phyloP scores from a whole-genome alignment of 2,888 invertebrate genomes.

The Tetranychus piercei region DNA sequence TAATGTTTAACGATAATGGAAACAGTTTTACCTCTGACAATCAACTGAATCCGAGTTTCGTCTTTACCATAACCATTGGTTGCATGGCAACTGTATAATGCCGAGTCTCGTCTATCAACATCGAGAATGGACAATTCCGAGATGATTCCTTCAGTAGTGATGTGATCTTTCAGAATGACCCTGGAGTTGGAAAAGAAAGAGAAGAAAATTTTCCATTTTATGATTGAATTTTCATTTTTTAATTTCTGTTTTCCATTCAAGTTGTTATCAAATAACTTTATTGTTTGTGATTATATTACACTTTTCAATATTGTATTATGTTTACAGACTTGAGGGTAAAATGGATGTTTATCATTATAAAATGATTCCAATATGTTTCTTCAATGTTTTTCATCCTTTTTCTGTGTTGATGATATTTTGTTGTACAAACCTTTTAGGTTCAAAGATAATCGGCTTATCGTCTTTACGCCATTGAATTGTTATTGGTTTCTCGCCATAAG shows the following conservation, averaged over 20 bases:
- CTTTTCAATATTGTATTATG: neutral
- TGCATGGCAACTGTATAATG: constrained; percentile 42
- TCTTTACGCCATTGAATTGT: constrained; percentile 31
- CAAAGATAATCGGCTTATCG: constrained; percentile 16
- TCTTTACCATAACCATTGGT: constrained; percentile 76
- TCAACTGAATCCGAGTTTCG: constrained; percentile 69
- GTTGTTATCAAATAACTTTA: no score
- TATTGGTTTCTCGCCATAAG: constrained; percentile 33
- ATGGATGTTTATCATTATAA: constrained; percentile 4
- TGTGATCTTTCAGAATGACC: constrained; percentile 30
- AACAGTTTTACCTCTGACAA: constrained; percentile 52
- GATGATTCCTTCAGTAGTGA: constrained; percentile 31
- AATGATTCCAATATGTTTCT: neutral
- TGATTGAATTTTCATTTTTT: neutral
- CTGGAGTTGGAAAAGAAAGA: neutral
- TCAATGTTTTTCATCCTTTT: neutral
- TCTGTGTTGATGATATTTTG: neutral
- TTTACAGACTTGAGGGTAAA: neutral
- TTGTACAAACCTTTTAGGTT: neutral
- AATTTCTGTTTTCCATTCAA: neutral
- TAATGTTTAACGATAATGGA: no score
- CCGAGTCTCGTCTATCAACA: constrained; percentile 41
- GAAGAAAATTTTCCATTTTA: neutral
- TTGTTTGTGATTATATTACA: neutral
- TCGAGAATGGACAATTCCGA: constrained; percentile 42